Conservation (phyloP, 2,113 vertebrate genomes). For the Phylloscopus whistleri region DNA sequence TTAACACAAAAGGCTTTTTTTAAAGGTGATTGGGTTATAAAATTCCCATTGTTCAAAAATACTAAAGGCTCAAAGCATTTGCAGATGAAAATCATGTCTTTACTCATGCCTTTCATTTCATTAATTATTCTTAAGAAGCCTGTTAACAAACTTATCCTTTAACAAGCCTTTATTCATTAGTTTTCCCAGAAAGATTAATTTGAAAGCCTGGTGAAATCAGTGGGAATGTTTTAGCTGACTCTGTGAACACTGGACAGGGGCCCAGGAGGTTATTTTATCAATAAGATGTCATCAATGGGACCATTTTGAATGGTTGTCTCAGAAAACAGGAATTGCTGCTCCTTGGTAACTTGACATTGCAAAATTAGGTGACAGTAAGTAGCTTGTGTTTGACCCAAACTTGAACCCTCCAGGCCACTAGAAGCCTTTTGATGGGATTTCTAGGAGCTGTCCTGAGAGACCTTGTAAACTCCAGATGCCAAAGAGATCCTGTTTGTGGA, state of each 20-base stretch:
- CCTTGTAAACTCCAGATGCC: neutral
- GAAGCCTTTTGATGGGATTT: conserved; percentile 6
- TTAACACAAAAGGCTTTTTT: neutral
- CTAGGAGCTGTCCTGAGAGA: neutral
- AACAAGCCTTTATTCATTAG: conserved; percentile 22
- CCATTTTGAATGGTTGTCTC: neutral
- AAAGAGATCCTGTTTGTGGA: neutral
- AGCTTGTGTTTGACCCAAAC: neutral
- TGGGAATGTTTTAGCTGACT: neutral
- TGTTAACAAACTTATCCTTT: conserved; percentile 4
- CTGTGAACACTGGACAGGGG: neutral
- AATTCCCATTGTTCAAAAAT: conserved; percentile 1
- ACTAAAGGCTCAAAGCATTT: neutral
- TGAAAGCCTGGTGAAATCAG: neutral
- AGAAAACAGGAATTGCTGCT: neutral
- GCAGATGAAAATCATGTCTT: neutral
- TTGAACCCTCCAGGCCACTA: neutral
- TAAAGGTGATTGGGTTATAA: neutral
- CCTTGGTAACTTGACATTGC: neutral
- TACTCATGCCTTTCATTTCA: neutral
- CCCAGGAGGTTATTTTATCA: neutral
- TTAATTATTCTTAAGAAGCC: conserved; percentile 22
- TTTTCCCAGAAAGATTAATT: conserved; percentile 13
- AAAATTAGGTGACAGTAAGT: conserved; percentile 3
- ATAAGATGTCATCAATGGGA: neutral